Conservation (phyloP, 2,797 vertebrate genomes). For the Podarcis lilfordi region DNA sequence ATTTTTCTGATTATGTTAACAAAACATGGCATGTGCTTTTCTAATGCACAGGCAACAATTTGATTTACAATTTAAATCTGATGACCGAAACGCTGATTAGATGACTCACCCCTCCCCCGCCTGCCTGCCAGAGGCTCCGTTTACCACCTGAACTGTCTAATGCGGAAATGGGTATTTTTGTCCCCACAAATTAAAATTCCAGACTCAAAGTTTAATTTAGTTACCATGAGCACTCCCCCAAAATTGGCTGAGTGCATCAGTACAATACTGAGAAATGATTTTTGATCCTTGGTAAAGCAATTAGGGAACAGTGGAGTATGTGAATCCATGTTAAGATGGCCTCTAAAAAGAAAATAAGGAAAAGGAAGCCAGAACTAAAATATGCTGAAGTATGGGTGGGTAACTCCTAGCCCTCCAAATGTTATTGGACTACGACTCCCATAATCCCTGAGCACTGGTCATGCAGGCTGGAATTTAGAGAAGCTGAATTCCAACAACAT, state of each 20-base stretch:
- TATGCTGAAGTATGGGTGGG: neutral
- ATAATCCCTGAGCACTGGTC: no score
- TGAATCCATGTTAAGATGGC: slow-evolving; percentile 43
- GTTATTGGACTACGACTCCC: no score
- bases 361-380: slow-evolving; percentile 31
- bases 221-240: slow-evolving; percentile 58
- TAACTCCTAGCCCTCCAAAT: no score
- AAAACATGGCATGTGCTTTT: slow-evolving; percentile 77
- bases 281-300: slow-evolving; percentile 68
- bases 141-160: slow-evolving; percentile 69
- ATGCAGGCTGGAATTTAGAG: no score
- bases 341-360: slow-evolving; percentile 56
- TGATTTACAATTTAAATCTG: slow-evolving; percentile 77
- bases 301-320: slow-evolving; percentile 51
- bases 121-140: neutral
- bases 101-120: slow-evolving; percentile 38
- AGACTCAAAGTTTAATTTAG: slow-evolving; percentile 64
- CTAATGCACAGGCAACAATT: slow-evolving; percentile 65
- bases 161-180: slow-evolving; percentile 41
- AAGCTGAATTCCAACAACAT: no score
- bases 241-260: slow-evolving; percentile 60
- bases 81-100: slow-evolving; percentile 70
- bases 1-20: slow-evolving; percentile 83
- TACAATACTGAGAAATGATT: slow-evolving; percentile 59
- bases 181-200: slow-evolving; percentile 62